Base-by-base conservation (phyloP, 2,888 invertebrate genomes). In the Lottia scabra region DNA sequence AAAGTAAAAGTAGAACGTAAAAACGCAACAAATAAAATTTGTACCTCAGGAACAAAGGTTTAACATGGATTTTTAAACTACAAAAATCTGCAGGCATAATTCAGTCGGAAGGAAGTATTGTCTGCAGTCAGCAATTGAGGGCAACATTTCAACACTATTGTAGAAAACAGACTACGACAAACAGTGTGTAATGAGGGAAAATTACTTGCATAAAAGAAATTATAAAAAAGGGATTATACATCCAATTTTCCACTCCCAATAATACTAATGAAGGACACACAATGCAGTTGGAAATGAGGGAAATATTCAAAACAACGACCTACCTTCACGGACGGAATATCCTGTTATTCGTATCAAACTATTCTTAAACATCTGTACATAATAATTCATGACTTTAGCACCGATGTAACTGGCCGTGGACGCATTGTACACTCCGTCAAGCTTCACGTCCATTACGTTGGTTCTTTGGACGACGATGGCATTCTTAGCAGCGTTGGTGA, bases 401-500 rank as follows among this genome's bases (percentile, higher is more conserved):
- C 71, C 67, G n/a, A 69, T 68, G 68, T 73, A 68, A 0, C 65
- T 56, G 10, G 77, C 73, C 13, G 16, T 12, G n/a, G 30, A 16
- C 19, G 48, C 68, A 63, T 75, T 63, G 68, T 66, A 77, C 12
- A 44, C 46, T 15, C 71, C 65, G 38, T 66, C 67, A 27, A 77
- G 70, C 68, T 73, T 77, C 23, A 77, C 16, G 56, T 77, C 72
- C 13, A 73, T 30, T 0, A 43, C 68, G 43, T 68, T 63, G 10
- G 68, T 70, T 63, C 72, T 73, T 13, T 73, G 73, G n/a, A 67
- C 65, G 13, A 71, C 65, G 16, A 71, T 30, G 44, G 64, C 65
- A 6, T 66, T 69, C 63, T 75, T 71, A 23, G 63, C 70, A 15
- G 38, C 4, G 19, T 71, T 73, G 56, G 63, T 65, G 10, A 75